These are phyloP conservation scores for Machimus rusticus DNA, from an alignment of 2,888 invertebrate species.

Conservation along the genomic window DNA sequence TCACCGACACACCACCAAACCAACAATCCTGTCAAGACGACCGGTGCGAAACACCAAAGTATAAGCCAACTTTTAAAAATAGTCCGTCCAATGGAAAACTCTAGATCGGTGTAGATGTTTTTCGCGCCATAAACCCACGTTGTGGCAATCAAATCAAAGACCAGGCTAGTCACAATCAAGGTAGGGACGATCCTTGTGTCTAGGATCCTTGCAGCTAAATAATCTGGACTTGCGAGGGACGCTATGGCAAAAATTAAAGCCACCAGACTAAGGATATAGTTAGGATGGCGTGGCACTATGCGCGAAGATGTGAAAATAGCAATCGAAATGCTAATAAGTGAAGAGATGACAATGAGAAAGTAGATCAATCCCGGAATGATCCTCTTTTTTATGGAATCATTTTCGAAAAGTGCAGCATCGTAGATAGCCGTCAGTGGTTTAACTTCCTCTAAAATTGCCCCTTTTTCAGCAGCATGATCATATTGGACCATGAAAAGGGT, in stretches of 20 bases:
- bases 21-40: slow-evolving; percentile 58
- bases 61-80: slow-evolving; percentile 60
- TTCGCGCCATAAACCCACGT: slow-evolving; percentile 63
- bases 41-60: slow-evolving; percentile 60
- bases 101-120: slow-evolving; percentile 62
- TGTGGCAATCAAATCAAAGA: slow-evolving; percentile 61
- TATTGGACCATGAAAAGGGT: slow-evolving; percentile 62
- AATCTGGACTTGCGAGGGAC: slow-evolving; percentile 58
- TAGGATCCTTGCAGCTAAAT: slow-evolving; percentile 57
- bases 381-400: slow-evolving; percentile 51
- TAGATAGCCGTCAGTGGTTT: slow-evolving; percentile 61
- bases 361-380: slow-evolving; percentile 58
- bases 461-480: slow-evolving; percentile 52
- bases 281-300: slow-evolving; percentile 60
- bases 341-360: slow-evolving; percentile 57
- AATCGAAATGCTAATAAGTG: slow-evolving; percentile 58
- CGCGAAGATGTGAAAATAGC: slow-evolving; percentile 61
- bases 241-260: slow-evolving; percentile 58
- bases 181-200: slow-evolving; percentile 61
- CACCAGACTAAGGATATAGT: slow-evolving; percentile 60
- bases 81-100: slow-evolving; percentile 62
- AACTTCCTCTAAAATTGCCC: slow-evolving; percentile 54
- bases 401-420: slow-evolving; percentile 55
- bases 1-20: slow-evolving; percentile 63
- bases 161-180: slow-evolving; percentile 58